Evolutionary conservation across 1,140 invertebrate genomes (phyloP), one percentile per base, ranked within the genome.

Genomic region (Ips typographus): DNA sequence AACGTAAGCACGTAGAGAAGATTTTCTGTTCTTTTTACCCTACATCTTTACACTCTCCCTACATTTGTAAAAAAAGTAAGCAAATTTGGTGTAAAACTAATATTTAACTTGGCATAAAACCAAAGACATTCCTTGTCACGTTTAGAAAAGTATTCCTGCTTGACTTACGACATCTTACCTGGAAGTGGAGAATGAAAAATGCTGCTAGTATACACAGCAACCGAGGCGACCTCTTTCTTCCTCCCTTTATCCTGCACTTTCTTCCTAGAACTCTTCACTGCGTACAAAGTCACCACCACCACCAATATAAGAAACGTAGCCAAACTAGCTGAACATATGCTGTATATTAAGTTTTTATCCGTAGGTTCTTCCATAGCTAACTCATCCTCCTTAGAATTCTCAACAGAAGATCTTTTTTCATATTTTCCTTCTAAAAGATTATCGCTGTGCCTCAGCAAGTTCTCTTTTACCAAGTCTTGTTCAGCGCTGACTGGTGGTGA

Each of bases 111-210:
- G 22, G 22, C 22, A 22, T 22, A 22, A 22, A 22, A 22, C 22
- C 22, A 22, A 22, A 22, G 22, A 22, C 22, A 22, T 22, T 22
- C 22, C 22, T 22, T 22, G 0, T 22, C 22, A 22, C 22, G 22
- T 22, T 22, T 22, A 22, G 22, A 22, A 22, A 22, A 22, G 22
- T 22, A 22, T 22, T 22, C 22, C 22, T 56, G 53, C 38, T 56
- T 6, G 7, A 2, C 7, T 37, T 59, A 22, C 40, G 57, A 59
- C 40, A 55, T 55, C 47, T 39, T 80, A 85, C 84, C 84, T 80
- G 84, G 84, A 63, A 85, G 73, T 1, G 84, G 83, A 62, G 81
- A 83, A 73, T 86, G 84, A 68, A 85, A 85, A 53, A 85, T 84
- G 71, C 83, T 85, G 63, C 70, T 57, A 1, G 68, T 73, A 65